A percentile compares a stretch with the other conserved stretches of the same genome.
These are phyloP conservation scores for Mormyrus hasselquistii DNA, from an alignment of 2,797 vertebrate species.

Conservation along the genomic window DNA sequence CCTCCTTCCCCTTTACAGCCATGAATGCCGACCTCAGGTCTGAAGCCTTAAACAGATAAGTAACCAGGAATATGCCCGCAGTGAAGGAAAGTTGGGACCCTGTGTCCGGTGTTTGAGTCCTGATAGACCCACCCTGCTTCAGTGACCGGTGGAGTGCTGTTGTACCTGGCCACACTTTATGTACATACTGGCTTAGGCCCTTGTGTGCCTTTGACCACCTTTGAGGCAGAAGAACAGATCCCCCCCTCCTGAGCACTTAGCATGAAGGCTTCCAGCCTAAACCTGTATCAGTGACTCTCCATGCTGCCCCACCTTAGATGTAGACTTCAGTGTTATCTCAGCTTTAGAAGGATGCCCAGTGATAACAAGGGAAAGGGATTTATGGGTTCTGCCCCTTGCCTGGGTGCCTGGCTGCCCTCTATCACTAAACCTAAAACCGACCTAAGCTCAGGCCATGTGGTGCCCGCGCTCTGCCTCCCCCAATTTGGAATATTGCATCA, in stretches of 20 bases:
- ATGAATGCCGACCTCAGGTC: not conserved
- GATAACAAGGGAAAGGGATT: slow-evolving; percentile 6
- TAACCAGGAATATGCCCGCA: not conserved
- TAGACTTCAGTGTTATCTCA: not conserved
- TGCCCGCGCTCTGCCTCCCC: not conserved
- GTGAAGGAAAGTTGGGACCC: not conserved
- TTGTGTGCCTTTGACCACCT: not conserved
- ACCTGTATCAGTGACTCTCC: not conserved
- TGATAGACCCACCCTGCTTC: not conserved
- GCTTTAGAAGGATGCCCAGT: not conserved
- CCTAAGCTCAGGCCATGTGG: no score
- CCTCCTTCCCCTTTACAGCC: not conserved
- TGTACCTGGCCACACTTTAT: not conserved
- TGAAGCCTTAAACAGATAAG: not conserved
- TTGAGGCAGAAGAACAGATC: not conserved
- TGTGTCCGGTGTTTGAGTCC: not conserved
- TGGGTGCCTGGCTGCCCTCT: not conserved
- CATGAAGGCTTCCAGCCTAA: not conserved
- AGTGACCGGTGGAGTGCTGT: not conserved
- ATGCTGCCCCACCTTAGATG: not conserved
- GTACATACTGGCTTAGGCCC: not conserved
- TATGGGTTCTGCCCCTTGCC: not conserved
- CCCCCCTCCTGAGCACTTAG: not conserved
- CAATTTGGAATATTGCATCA: not conserved
- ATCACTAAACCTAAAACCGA: not conserved